These are phyloP conservation scores for Propithecus coquereli DNA, from an alignment of 2,113 vertebrate genomes.

Conservation along the genomic window DNA sequence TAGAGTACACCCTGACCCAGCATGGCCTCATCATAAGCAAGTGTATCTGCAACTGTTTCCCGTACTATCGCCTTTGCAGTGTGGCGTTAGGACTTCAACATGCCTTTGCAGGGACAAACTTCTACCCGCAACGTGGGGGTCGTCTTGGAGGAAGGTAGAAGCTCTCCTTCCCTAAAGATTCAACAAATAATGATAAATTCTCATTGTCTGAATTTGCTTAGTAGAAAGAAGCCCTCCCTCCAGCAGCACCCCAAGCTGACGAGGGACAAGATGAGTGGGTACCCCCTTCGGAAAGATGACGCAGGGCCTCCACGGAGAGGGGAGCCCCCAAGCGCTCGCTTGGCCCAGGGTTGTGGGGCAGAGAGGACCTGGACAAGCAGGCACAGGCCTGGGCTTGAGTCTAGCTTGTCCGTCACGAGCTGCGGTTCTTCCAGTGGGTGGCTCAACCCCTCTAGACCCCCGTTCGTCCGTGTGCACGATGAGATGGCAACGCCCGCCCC, in stretches of 20 bases:
- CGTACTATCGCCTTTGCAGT: neutral
- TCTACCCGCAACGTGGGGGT: neutral
- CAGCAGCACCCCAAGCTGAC: neutral
- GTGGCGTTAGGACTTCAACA: neutral
- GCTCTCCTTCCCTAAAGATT: neutral
- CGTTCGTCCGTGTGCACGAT: too few species aligned
- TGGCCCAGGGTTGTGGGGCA: neutral
- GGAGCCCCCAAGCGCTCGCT: too few species aligned
- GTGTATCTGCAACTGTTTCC: neutral
- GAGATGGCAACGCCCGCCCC: accelerated
- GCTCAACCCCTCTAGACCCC: neutral
- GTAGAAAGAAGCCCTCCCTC: neutral
- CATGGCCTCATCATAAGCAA: neutral
- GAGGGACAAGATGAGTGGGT: neutral
- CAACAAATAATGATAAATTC: too few species aligned
- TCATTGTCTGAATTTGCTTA: too few species aligned
- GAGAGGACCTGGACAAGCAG: neutral
- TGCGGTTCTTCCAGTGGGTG: too few species aligned
- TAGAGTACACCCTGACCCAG: too few species aligned
- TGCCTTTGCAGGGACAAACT: neutral
- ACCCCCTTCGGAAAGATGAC: neutral
- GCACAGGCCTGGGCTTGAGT: neutral
- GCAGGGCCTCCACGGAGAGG: neutral
- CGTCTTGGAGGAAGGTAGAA: neutral
- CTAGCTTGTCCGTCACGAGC: neutral